Base-by-base conservation (phyloP, 2,113 vertebrate genomes). In the Sander vitreus region DNA sequence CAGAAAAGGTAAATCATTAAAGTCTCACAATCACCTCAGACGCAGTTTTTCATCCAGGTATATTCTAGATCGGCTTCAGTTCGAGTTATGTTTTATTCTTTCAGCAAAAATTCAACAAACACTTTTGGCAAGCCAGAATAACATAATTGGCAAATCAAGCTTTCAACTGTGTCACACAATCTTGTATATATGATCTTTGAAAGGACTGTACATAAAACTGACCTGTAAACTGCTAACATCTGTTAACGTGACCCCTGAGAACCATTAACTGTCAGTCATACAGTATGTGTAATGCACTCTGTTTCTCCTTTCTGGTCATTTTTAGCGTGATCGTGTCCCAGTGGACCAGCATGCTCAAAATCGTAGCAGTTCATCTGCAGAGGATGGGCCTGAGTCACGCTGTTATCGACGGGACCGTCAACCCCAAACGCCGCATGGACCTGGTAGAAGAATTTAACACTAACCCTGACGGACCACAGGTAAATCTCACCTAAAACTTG, bases 361-460 rank as follows among this genome's bases (percentile, higher is more conserved):
- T 98, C 5, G 96, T 99, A 48, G 96, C 96, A 0, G 76, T 93
- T 63, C 98, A 99, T 59, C 95, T 99, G 57, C 80, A 80, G 80
- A 87, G 18, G 23, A 93, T 94, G 1, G 94, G 94, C 16, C 82
- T 98, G 71, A 96, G 82, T 1, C 97, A 96, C 0, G 94, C 83
- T 3, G 94, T 94, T 1, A 96, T 99, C 0, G 96, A 99, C 13
- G 97, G 98, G 18, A 96, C 96, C 0, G 96, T 99, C 83, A 96
- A 93, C 86, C 97, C 97, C 55, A 98, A 98, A 60, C 93, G 92
- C 33, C 97, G 98, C 78, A 99, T 99, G 95, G 98, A 99, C 51
- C 83, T 97, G 85, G 97, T 99, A 66, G 98, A 99, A 55, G 97
- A 97, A 43, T 99, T 99, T 90, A 99, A 99, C 91, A 96, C 75